A percentile compares a stretch with the other conserved stretches of the same genome.
Conservation (phyloP, 2,113 vertebrate species). For the western clawed frog (Xenopus tropicalis) region UCB_Xtro_10.0 CM004444.2:45524001-45524500, state of each 20-base stretch:
- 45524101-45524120: conserved; percentile 98
- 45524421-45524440: conserved; percentile 96
- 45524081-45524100: conserved; percentile 92
- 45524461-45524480: conserved; percentile 94
- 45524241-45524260: conserved; percentile 98
- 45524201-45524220: conserved; percentile 91
- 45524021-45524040: too few relatives aligned
- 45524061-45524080: conserved; percentile 99
- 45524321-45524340: too few relatives aligned
- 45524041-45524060: conserved; percentile 53
- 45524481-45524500: conserved; percentile 93
- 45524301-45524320: too few relatives aligned
- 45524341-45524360: too few relatives aligned
- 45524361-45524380: too few relatives aligned
- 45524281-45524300: too few relatives aligned
- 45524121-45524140: conserved; percentile 95
- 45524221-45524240: conserved; percentile 87
- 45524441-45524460: conserved; percentile 99
- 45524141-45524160: conserved; percentile 94
- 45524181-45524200: conserved; percentile 94
- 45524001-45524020: too few relatives aligned
- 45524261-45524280: conserved; percentile 86
- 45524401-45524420: conserved; percentile 88
- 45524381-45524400: too few relatives aligned
- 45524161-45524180: conserved; percentile 98